Conservation (phyloP, 2,888 invertebrate species). For the Mycalesis mineus region DNA sequence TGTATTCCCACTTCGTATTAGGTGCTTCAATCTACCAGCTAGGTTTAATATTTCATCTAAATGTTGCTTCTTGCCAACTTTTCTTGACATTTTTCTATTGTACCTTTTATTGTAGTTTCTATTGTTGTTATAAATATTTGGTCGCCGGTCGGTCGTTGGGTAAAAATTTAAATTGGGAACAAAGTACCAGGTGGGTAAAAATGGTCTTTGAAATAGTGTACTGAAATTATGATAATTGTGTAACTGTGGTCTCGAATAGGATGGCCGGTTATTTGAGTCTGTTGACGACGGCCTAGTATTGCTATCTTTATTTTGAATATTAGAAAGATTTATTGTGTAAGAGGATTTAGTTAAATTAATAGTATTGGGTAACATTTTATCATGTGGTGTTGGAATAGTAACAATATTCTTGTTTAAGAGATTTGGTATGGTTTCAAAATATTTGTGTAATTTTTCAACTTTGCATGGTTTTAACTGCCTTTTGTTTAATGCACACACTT, state of each 20-base stretch:
- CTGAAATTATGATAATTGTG: constrained; percentile 44
- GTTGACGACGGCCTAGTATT: constrained; percentile 26
- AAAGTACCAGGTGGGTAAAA: constrained; percentile 35
- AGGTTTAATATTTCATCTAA: constrained; percentile 46
- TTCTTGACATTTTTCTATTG: constrained; percentile 37
- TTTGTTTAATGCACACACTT: constrained; percentile 41
- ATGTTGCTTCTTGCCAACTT: constrained; percentile 35
- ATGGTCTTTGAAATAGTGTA: constrained; percentile 44
- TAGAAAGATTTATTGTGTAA: constrained; percentile 51
- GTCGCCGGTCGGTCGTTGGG: constrained; percentile 31
- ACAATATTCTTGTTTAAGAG: constrained; percentile 44
- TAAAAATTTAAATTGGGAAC: constrained; percentile 37
- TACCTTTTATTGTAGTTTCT: constrained; percentile 7
- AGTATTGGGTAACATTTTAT: constrained; percentile 49
- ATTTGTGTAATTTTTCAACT: constrained; percentile 33
- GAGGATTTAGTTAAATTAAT: constrained; percentile 47
- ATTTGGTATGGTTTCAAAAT: constrained; percentile 50
- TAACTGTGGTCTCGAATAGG: constrained; percentile 41
- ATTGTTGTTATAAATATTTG: constrained; percentile 13
- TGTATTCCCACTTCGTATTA: constrained; percentile 34
- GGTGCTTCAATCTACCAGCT: constrained; percentile 41
- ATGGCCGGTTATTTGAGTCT: constrained; percentile 35
- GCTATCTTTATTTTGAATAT: constrained; percentile 37
- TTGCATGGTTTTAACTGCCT: constrained; percentile 38
- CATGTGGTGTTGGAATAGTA: constrained; percentile 48